A percentile compares a stretch with the other conserved stretches of the same genome.
phyloP scores from a whole-genome alignment of 1,140 invertebrate species.

The Habropoda laboriosa region DNA sequence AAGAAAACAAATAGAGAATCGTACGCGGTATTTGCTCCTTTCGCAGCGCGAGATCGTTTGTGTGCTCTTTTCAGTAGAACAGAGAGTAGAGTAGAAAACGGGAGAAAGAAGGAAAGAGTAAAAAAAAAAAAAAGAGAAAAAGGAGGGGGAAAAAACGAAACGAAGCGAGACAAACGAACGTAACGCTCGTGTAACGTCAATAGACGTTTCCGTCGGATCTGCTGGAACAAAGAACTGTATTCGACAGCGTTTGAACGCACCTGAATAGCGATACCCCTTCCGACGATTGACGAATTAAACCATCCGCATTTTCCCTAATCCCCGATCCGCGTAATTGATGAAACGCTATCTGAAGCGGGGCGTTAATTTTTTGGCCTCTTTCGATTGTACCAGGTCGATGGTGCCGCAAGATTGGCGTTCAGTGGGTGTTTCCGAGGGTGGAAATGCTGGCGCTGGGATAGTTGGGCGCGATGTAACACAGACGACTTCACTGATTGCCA shows the following conservation, averaged over 20 bases:
- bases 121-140: background rate
- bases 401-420: constrained; percentile 11
- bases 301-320: constrained; percentile 34
- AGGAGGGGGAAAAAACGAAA: no score
- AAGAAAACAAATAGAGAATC: background rate
- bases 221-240: constrained; percentile 33
- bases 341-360: constrained; percentile 29
- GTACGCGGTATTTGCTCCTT: background rate
- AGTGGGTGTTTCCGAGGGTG: constrained; percentile 14
- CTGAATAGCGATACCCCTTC: background rate
- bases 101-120: background rate
- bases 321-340: constrained; percentile 32
- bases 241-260: background rate
- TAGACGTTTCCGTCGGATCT: background rate
- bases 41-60: background rate
- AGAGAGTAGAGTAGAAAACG: background rate
- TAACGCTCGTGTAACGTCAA: constrained; percentile 8
- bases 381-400: background rate
- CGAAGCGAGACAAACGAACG: background rate
- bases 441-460: constrained; percentile 17
- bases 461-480: constrained; percentile 65
- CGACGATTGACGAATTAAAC: constrained; percentile 34
- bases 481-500: constrained; percentile 78
- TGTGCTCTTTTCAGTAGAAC: no score
- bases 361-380: constrained; percentile 59